Conservation (phyloP, 1,140 invertebrate species). For the Riptortus pedestris region DNA sequence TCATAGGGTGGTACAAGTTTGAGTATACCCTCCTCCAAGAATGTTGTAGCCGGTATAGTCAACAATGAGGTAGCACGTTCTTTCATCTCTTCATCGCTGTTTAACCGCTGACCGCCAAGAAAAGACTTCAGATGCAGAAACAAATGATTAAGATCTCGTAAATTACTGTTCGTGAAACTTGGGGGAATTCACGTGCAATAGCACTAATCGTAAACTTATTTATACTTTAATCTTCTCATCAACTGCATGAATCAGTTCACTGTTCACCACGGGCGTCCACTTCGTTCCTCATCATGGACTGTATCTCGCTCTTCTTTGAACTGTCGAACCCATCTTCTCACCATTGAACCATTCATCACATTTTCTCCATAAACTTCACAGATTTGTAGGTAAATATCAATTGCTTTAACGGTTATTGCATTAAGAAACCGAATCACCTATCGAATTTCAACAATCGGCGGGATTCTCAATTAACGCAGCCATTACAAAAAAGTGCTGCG, state of each 20-base stretch:
- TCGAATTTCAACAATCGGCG: not conserved
- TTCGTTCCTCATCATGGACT: too few relatives aligned
- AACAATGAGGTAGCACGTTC: constrained; percentile 6
- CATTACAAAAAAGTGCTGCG: not conserved
- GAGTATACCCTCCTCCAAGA: constrained; percentile 22
- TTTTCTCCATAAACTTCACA: too few relatives aligned
- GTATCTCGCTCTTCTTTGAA: too few relatives aligned
- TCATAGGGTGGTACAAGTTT: constrained; percentile 17
- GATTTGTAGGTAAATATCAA: not conserved
- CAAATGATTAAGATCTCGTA: constrained; percentile 26
- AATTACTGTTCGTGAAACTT: not conserved
- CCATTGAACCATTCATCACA: too few relatives aligned
- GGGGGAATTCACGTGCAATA: too few relatives aligned
- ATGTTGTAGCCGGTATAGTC: constrained; percentile 12
- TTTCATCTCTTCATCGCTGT: constrained; percentile 26
- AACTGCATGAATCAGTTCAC: too few relatives aligned
- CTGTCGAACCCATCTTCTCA: too few relatives aligned
- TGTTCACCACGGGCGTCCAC: not conserved
- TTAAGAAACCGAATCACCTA: not conserved
- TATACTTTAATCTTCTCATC: too few relatives aligned
- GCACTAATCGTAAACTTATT: too few relatives aligned
- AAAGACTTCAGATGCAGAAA: constrained; percentile 30
- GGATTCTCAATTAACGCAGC: not conserved
- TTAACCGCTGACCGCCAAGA: constrained; percentile 24
- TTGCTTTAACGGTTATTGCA: not conserved